Evolutionary conservation across 2,888 invertebrate species (phyloP).

Genomic region (Phengaris alcon): DNA sequence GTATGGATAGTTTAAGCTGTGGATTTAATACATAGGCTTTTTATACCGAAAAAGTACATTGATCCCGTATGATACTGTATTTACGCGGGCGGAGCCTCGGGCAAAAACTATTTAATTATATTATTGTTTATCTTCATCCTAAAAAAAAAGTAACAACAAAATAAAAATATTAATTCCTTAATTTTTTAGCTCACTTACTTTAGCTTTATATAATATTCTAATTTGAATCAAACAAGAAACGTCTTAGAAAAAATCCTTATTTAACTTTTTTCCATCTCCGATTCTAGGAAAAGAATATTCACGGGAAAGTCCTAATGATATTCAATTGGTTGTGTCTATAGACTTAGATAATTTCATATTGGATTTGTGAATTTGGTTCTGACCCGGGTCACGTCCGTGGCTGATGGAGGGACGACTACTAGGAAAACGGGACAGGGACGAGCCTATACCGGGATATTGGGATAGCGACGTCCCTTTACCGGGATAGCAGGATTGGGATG

Average conservation of each 20-base stretch:
- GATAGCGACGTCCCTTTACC: background rate
- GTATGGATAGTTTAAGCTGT: too few species aligned
- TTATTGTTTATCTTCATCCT: too few species aligned
- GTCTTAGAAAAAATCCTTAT: background rate
- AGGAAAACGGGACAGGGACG: background rate
- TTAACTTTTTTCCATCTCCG: background rate
- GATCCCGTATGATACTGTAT: too few species aligned
- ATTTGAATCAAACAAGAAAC: background rate
- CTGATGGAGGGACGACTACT: constrained; percentile 1
- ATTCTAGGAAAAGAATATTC: background rate
- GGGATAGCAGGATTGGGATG: background rate
- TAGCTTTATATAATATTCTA: background rate
- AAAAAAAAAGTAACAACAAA: background rate
- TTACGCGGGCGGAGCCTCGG: too few species aligned
- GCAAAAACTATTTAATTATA: too few species aligned
- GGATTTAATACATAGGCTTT: too few species aligned
- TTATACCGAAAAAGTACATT: too few species aligned
- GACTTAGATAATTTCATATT: constrained; percentile 19
- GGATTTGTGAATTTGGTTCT: background rate
- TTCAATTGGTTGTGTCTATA: constrained; percentile 11
- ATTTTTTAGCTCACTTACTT: background rate
- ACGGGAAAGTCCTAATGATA: constrained; percentile 12
- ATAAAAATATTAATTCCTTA: background rate
- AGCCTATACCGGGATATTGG: background rate
- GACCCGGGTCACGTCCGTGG: constrained; percentile 4